A percentile compares a stretch with the other conserved stretches of the same genome.
phyloP scores from a whole-genome alignment of 2,113 vertebrate genomes.

The Gavia stellata region DNA sequence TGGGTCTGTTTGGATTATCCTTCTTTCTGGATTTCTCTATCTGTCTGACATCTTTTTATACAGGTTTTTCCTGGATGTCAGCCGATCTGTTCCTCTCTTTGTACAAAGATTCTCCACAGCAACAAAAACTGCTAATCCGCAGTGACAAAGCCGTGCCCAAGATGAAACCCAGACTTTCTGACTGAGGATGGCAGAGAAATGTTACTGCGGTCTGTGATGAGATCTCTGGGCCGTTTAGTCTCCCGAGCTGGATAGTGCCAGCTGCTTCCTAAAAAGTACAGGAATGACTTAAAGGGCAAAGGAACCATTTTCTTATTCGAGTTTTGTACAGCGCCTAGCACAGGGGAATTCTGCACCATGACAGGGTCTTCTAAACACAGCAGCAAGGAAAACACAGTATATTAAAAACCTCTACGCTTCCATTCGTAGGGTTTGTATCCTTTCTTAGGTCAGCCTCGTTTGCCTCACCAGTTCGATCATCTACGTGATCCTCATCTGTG shows the following conservation, averaged over 20 bases:
- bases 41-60: not conserved
- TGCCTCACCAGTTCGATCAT: not conserved
- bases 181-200: not conserved
- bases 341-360: not conserved
- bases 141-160: not conserved
- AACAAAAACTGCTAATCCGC: too few relatives aligned
- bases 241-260: not conserved
- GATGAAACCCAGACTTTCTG: not conserved
- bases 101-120: not conserved
- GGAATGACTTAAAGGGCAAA: not conserved
- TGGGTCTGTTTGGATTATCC: not conserved
- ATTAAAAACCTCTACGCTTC: not conserved
- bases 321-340: not conserved
- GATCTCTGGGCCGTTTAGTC: not conserved
- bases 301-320: not conserved
- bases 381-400: not conserved
- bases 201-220: not conserved
- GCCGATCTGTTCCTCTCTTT: not conserved
- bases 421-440: not conserved
- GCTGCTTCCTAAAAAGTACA: not conserved
- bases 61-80: not conserved
- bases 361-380: too few relatives aligned
- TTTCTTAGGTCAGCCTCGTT: not conserved
- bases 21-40: not conserved
- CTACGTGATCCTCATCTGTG: not conserved